These are phyloP conservation scores for Drosophila leontia DNA, from an alignment of 1,140 invertebrate genomes.

Conservation along the genomic window DNA sequence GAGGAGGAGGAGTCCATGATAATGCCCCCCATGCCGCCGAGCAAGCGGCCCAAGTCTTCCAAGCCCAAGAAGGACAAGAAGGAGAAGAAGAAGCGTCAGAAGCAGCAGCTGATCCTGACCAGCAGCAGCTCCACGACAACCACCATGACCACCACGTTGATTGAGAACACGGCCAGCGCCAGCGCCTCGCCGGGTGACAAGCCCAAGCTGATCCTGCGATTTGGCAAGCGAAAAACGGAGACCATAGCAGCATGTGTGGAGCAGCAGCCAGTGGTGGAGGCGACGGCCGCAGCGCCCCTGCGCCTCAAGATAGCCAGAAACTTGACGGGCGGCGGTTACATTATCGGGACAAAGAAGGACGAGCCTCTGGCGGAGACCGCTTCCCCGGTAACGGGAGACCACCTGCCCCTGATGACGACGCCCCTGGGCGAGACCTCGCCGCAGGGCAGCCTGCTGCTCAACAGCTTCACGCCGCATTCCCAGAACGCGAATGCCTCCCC, in stretches of 20 bases:
- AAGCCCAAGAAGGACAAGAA: conserved; percentile 88
- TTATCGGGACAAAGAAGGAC: conserved; percentile 85
- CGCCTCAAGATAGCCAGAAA: conserved; percentile 92
- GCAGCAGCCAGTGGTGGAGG: conserved; percentile 41
- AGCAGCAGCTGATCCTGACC: conserved; percentile 43
- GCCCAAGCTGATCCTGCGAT: conserved; percentile 89
- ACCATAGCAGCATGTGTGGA: conserved; percentile 48
- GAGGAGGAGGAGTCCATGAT: conserved; percentile 27
- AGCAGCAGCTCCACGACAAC: conserved; percentile 25
- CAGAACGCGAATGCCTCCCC: conserved; percentile 76
- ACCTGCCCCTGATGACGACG: conserved; percentile 49
- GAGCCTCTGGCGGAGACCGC: conserved; percentile 22
- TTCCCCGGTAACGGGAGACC: conserved; percentile 45
- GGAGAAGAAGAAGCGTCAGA: conserved; percentile 86
- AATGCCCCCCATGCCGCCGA: conserved; percentile 62
- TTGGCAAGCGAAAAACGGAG: conserved; percentile 85
- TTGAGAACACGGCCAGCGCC: conserved; percentile 84
- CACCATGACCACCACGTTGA: conserved; percentile 78
- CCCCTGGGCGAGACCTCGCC: conserved; percentile 49
- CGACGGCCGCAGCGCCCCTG: conserved; percentile 89
- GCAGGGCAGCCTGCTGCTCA: conserved; percentile 34
- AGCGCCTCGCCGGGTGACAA: conserved; percentile 84
- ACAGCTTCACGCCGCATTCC: conserved; percentile 71
- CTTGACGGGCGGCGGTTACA: conserved; percentile 89
- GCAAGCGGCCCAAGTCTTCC: conserved; percentile 84